Conservation (phyloP, 2,888 invertebrate genomes). For the Pheosia gnoma region DNA sequence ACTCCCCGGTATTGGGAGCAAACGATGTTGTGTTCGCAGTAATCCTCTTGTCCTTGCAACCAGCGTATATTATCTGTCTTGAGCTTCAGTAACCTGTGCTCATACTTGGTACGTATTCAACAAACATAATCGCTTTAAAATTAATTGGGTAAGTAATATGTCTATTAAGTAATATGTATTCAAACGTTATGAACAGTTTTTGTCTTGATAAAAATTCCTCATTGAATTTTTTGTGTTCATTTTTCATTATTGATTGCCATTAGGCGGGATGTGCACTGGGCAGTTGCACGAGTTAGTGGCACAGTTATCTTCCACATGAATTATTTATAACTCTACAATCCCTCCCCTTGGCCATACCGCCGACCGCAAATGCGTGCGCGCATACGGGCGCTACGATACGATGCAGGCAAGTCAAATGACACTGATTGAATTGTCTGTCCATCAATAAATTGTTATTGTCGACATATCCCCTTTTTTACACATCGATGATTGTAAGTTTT, state of each 20-base stretch:
- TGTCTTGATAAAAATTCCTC: neutral
- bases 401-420: constrained; percentile 63
- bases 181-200: no score
- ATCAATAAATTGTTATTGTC: constrained; percentile 50
- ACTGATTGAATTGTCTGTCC: constrained; percentile 68
- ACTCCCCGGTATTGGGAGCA: neutral
- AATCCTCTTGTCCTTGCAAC: neutral
- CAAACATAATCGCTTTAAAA: neutral
- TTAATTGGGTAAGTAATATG: neutral
- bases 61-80: neutral
- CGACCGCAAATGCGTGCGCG: constrained; percentile 42
- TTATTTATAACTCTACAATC: constrained; percentile 59
- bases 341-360: constrained; percentile 17
- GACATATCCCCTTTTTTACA: constrained; percentile 47
- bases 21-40: neutral
- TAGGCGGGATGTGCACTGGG: constrained; percentile 46
- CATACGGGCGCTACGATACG: constrained; percentile 59
- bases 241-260: constrained; percentile 49
- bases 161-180: no score
- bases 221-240: constrained; percentile 48
- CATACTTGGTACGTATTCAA: neutral
- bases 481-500: constrained; percentile 37
- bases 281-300: constrained; percentile 50
- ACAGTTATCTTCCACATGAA: constrained; percentile 66
- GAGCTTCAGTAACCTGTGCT: neutral